A percentile compares a stretch with the other conserved stretches of the same genome.
Evolutionary conservation across 2,797 vertebrate genomes (phyloP).

Genomic region (Vespertilio murinus): DNA sequence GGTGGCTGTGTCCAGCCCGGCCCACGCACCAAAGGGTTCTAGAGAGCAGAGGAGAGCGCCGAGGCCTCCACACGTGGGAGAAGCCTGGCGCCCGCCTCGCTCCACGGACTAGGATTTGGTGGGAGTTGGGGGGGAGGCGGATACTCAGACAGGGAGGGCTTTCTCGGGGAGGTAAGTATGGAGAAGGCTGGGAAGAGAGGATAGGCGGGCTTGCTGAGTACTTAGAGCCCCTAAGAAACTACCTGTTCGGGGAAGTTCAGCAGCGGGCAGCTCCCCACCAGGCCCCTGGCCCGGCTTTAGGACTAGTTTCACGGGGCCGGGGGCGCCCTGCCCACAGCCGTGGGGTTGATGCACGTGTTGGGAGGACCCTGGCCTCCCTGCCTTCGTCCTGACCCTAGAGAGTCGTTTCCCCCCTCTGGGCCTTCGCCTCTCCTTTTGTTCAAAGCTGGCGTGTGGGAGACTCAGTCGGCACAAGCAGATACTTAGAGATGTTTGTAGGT

Average conservation of each 20-base stretch:
- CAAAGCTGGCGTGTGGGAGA: background rate
- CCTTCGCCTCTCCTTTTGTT: background rate
- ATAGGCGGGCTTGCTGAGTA: background rate
- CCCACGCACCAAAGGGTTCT: background rate
- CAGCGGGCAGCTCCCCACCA: background rate
- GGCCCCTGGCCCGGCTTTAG: background rate
- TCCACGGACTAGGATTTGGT: background rate
- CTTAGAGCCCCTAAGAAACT: background rate
- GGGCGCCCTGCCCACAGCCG: background rate
- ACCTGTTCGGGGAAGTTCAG: background rate
- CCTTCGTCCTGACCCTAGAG: background rate
- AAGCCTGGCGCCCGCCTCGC: background rate
- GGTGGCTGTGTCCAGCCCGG: background rate
- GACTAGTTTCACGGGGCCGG: background rate
- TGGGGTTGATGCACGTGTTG: background rate
- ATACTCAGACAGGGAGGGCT: background rate
- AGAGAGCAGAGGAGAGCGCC: background rate
- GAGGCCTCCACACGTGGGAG: background rate
- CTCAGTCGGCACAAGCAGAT: background rate
- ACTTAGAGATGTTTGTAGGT: background rate
- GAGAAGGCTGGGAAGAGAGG: background rate
- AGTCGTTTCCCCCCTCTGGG: background rate
- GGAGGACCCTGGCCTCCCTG: background rate
- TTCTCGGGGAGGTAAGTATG: background rate
- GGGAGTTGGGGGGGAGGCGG: rapidly evolving